Percentiles rank a stretch among this genome's conserved stretches.
Evolutionary conservation across 1,140 invertebrate genomes (phyloP).

Genomic region (Musca vetustissima): DNA sequence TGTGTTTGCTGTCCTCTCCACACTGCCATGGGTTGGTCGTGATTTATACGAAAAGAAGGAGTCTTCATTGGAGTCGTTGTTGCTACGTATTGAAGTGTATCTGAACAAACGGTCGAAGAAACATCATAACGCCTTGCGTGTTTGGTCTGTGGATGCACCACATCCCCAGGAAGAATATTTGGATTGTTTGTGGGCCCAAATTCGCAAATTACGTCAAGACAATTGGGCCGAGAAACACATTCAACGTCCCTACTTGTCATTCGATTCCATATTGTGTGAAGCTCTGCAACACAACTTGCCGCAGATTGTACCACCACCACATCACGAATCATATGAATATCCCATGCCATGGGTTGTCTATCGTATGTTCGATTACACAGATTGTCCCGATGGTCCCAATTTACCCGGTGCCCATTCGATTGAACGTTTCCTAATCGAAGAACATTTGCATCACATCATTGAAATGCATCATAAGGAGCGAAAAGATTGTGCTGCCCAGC

Average conservation of each 20-base stretch:
- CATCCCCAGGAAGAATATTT: conserved; percentile 98
- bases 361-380: conserved; percentile 98
- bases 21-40: conserved; percentile 94
- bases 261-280: conserved; percentile 93
- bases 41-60: conserved; percentile 98
- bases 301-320: conserved; percentile 82
- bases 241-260: conserved; percentile 89
- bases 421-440: conserved; percentile 96
- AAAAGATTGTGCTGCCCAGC: conserved; percentile 90
- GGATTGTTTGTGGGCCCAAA: conserved; percentile 96
- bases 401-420: conserved; percentile 96
- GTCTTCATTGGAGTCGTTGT: conserved; percentile 85
- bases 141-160: conserved; percentile 89
- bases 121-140: conserved; percentile 85
- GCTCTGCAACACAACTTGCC: conserved; percentile 95
- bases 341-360: conserved; percentile 90
- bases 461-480: conserved; percentile 86
- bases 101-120: conserved; percentile 91
- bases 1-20: conserved; percentile 91
- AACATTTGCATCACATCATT: conserved; percentile 93
- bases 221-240: conserved; percentile 99
- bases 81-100: conserved; percentile 93
- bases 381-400: conserved; percentile 90
- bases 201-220: conserved; percentile 85
- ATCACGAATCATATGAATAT: conserved; percentile 86